A percentile compares a stretch with the other conserved stretches of the same genome.
These are phyloP conservation scores for Alcedo atthis DNA, from an alignment of 2,797 vertebrate species.

Conservation along the genomic window DNA sequence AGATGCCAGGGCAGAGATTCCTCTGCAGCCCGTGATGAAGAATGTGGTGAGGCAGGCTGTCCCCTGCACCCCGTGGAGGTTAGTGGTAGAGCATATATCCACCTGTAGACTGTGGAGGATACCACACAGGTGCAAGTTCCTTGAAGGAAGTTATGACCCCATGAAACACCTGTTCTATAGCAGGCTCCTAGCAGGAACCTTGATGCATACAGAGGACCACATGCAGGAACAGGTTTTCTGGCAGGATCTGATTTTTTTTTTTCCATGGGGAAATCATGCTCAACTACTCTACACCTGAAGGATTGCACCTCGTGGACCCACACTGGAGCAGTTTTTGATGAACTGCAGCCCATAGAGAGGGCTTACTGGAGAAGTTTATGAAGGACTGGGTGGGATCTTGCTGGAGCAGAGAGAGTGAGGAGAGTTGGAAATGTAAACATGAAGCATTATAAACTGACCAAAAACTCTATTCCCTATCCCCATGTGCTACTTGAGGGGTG, in stretches of 20 bases:
- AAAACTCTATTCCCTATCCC: not conserved
- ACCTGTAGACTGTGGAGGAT: not conserved
- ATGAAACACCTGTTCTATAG: fast-evolving
- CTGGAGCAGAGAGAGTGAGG: not conserved
- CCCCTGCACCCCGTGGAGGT: not conserved
- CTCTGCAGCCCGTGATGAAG: not conserved
- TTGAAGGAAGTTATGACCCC: not conserved
- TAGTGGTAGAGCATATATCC: not conserved
- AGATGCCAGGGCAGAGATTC: not conserved
- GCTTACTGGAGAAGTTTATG: not conserved
- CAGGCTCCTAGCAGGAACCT: not conserved
- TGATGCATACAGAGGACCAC: not conserved
- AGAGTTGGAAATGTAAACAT: not conserved
- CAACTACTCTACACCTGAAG: not conserved
- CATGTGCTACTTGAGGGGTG: not conserved
- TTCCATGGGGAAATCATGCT: fast-evolving
- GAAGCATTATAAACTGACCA: fast-evolving
- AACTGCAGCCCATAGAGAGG: not conserved
- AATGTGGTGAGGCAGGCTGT: not conserved
- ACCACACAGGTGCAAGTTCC: not conserved
- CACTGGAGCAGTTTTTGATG: not conserved
- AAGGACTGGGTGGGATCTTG: not conserved
- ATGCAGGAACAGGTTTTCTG: not conserved
- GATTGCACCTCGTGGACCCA: not conserved
- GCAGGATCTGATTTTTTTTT: not conserved